A percentile compares a stretch with the other conserved stretches of the same genome.
phyloP scores from a whole-genome alignment of 2,888 invertebrate genomes.

The Carabus problematicus region DNA sequence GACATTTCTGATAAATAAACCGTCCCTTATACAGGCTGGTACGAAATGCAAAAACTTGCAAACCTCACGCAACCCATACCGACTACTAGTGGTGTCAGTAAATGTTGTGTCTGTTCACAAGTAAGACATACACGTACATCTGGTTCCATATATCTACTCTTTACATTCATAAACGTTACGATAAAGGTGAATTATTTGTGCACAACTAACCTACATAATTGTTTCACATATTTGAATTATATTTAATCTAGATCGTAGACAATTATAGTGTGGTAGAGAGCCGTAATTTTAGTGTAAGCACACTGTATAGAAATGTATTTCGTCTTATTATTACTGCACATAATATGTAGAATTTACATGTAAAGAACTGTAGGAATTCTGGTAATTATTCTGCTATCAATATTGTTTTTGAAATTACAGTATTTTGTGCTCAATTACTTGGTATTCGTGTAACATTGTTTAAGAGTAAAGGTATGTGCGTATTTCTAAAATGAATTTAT shows the following conservation, averaged over 20 bases:
- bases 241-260: conserved; percentile 4
- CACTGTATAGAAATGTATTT: no score
- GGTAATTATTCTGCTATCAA: no score
- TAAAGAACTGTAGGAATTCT: no score
- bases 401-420: no score
- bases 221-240: conserved; percentile 4
- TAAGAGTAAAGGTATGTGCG: no score
- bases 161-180: background rate
- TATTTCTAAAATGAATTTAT: no score
- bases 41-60: conserved; percentile 30
- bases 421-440: no score
- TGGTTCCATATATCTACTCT: background rate
- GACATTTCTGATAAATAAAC: conserved; percentile 11
- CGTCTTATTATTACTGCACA: no score
- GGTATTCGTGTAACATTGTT: no score
- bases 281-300: background rate
- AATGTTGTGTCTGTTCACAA: conserved; percentile 6
- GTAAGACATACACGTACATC: conserved; percentile 2
- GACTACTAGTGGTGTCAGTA: background rate
- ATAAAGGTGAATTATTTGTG: conserved; percentile 9
- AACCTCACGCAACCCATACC: conserved; percentile 7
- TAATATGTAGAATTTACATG: no score
- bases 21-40: conserved; percentile 21
- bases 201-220: conserved; percentile 16
- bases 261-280: background rate